Base-by-base conservation (phyloP, 2,113 vertebrate species). In the Rhineura floridana region DNA sequence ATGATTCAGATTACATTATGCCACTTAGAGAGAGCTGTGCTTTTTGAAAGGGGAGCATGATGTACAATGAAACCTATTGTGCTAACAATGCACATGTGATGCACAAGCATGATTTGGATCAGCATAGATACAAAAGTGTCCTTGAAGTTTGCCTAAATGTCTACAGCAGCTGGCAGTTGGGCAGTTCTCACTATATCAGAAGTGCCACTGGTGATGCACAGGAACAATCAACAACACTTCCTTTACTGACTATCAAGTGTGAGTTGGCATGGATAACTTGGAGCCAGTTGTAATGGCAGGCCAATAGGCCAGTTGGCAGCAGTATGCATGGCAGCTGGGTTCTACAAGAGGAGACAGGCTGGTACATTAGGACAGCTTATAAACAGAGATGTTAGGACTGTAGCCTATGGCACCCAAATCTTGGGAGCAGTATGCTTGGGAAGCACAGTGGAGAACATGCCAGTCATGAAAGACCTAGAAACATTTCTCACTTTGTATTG, bases 291-390 rank as follows among this genome's bases (percentile, higher is more conserved):
- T 50, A 81, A 42, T 30, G 76, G 0, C 6, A 59, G 59, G 4
- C 59, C 33, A 10, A 12, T 81, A 55, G 9, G 33, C 9, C 8
- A 44, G 9, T 79, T 0, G 0, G 19, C 50, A 55, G 28, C 36
- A 78, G 7, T 12, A 81, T 7, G 19, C 48, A 73, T 23, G 55
- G 72, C n/a, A 82, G 30, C 52, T 63, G 50, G 69, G 52, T 73
- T 19, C 21, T 55, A 52, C n/a, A 59, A 12, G 4, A 73, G 52
- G 21, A 63, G 23, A 25, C 23, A 63, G 69, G 25, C 36, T n/a
- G 73, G 67, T 73, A 30, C 59, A 73, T 84, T 72, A 75, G 48
- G 30, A 33, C 15, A 73, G 69, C 23, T 84, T 84, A 39, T 72
- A 55, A 73, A 73, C 48, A 59, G 12, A 73, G 12, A 73, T 59